These are phyloP conservation scores for Thunnus albacares DNA, from an alignment of 2,797 vertebrate genomes.

Conservation along the genomic window DNA sequence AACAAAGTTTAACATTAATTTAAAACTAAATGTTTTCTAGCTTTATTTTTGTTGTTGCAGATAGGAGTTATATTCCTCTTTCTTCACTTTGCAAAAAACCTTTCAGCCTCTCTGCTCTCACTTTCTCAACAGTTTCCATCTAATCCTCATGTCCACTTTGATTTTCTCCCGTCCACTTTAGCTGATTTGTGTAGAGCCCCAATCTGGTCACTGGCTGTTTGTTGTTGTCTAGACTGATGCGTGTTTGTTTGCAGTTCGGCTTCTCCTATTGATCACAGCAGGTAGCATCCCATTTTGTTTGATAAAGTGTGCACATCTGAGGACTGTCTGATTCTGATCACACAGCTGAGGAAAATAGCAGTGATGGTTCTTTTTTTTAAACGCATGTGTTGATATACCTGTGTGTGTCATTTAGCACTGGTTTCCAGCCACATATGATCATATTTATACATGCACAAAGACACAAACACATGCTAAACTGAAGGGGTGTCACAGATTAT, in stretches of 20 bases:
- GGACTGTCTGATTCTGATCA: constrained; percentile 31
- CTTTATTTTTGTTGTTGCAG: neutral
- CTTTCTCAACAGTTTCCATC: constrained; percentile 33
- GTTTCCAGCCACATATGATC: too few relatives aligned
- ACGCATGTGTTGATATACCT: neutral
- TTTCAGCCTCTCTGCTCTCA: neutral
- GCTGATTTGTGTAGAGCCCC: constrained; percentile 42
- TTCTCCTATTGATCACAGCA: constrained; percentile 64
- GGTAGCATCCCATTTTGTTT: constrained; percentile 54
- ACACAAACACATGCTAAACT: neutral
- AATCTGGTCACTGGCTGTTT: constrained; percentile 38
- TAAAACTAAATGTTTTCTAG: neutral
- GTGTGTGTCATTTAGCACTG: neutral
- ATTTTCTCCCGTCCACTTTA: constrained; percentile 33
- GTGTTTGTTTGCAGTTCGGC: constrained; percentile 63
- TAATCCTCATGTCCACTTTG: constrained; percentile 34
- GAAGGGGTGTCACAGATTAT: neutral
- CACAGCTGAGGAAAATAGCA: constrained; percentile 15
- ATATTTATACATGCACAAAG: too few relatives aligned
- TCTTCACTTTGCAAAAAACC: constrained; percentile 13
- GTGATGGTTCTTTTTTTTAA: neutral
- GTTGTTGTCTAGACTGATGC: constrained; percentile 41
- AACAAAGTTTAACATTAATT: too few relatives aligned
- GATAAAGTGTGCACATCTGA: constrained; percentile 39
- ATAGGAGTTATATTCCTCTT: neutral